Evolutionary conservation across 2,797 vertebrate genomes (phyloP), one percentile per base, ranked within the genome.

Genomic region (Sebastiscus albofasciatus): DNA sequence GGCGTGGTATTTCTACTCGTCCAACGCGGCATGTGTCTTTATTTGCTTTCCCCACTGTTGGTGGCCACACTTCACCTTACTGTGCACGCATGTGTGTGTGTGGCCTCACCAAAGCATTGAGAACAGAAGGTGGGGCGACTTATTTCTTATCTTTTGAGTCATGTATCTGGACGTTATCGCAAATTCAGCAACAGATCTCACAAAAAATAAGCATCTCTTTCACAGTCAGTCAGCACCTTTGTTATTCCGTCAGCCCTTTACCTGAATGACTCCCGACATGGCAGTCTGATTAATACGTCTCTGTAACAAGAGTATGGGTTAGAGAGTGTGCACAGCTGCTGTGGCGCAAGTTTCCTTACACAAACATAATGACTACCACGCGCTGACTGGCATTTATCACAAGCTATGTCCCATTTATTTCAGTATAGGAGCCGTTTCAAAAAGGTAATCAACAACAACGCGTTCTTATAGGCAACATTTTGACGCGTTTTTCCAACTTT

Each of bases 281-380:
- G 78, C 70, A 61, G 69, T 79, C 79, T 88, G 86, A 90, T 87
- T 77, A 90, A 85, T 87, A 82, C 8, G 26, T 80, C 61, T 88
- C 81, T 83, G 77, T 82, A 87, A 91, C 86, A 75, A 67, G 79
- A 83, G 72, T 76, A 89, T 77, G 65, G 16, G 81, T 77, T 75
- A 54, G 58, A 83, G 74, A 89, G 94, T 96, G 91, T 94, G 91
- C 94, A 94, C 95, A 96, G 94, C 95, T 96, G 95, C 90, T 83
- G 67, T 73, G 76, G 34, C 14, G 68, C 62, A 87, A 75, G 81
- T 92, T 79, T 84, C 82, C 86, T 75, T 91, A 81, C 72, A 93
- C 94, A 95, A 94, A 92, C 91, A 94, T 72, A 89, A 87, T 82
- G 87, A 91, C 91, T 92, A 77, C 74, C 68, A 68, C 27, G n/a